Base-by-base conservation (phyloP, 2,888 invertebrate genomes). In the Cheilosia soror region DNA sequence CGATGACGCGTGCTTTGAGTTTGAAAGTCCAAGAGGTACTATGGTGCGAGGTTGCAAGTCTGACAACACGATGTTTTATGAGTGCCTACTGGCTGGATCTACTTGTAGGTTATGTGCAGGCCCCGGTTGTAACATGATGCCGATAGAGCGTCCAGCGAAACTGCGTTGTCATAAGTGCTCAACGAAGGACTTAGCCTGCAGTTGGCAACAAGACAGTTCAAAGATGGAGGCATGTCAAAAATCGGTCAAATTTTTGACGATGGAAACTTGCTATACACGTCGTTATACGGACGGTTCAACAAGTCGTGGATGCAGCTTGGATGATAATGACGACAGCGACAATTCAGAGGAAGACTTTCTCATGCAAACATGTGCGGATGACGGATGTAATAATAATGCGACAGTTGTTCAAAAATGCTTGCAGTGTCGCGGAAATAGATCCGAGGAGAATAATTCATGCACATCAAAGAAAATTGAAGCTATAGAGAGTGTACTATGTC, bases 1-100 rank as follows among this genome's bases (percentile, higher is more conserved):
- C 13, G 7, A 68, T 5, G 77, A 88, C 25, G 88, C 86, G 4
- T 91, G 91, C 20, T 88, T 90, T 73, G 89, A 90, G 72, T 91
- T 88, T 49, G 88, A 84, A 25, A 89, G 89, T 60, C 15, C 40
- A 0, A 79, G 81, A 15, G 31, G 82, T 5, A 86, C 88, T 25
- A 87, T 90, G n/a, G 85, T 89, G 31, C 89, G 91, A 4, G 91
- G 91, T 0, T 91, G 91, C 68, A 87, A 88, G n/a, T 89, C 90
- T n/a, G 88, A 91, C 83, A 27, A 81, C 0, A 68, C 75, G 2
- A 75, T 88, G 0, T 90, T 89, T 76, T 89, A 89, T 55, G 88
- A 89, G 51, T 90, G 90, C 62, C 84, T 90, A 68, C 51, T 89
- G 37, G 87, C 78, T 20, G 75, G 76, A 5, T 31, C 72, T 0